phyloP scores from a whole-genome alignment of 1,140 invertebrate genomes.

The Ruditapes philippinarum region DNA sequence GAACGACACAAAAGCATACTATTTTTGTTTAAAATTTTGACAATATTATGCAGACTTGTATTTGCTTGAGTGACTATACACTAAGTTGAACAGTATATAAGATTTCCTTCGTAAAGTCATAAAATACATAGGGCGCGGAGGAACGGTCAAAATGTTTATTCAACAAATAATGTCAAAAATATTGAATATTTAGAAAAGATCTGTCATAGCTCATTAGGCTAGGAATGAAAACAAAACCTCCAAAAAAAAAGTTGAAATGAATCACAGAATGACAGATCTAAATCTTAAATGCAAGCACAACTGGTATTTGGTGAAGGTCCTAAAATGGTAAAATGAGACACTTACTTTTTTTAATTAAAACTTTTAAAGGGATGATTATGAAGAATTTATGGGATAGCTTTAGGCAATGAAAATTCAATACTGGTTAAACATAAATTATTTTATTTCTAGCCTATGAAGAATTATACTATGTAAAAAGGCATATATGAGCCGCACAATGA shows the following conservation, averaged over 20 bases:
- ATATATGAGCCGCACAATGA: too few species aligned
- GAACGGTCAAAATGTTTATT: conserved; percentile 26
- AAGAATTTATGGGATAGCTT: too few species aligned
- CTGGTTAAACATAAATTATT: too few species aligned
- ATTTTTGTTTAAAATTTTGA: conserved; percentile 7
- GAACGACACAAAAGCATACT: neutral
- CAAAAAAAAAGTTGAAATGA: neutral
- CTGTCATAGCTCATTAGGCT: conserved; percentile 21
- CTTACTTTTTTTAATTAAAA: too few species aligned
- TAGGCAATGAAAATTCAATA: too few species aligned
- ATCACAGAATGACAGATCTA: too few species aligned
- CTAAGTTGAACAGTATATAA: conserved; percentile 13
- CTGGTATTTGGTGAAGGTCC: too few species aligned
- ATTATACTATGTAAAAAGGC: too few species aligned
- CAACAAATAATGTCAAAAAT: conserved; percentile 17
- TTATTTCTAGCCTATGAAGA: too few species aligned
- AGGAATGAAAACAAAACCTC: conserved; percentile 18
- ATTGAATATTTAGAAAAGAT: neutral
- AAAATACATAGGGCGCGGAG: conserved; percentile 5
- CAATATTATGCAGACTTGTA: neutral
- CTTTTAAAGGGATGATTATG: too few species aligned
- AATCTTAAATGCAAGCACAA: too few species aligned
- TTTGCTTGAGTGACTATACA: neutral
- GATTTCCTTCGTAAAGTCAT: conserved; percentile 9
- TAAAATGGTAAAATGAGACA: too few species aligned